Conservation (phyloP, 2,113 vertebrate species). For the Pipra filicauda region DNA sequence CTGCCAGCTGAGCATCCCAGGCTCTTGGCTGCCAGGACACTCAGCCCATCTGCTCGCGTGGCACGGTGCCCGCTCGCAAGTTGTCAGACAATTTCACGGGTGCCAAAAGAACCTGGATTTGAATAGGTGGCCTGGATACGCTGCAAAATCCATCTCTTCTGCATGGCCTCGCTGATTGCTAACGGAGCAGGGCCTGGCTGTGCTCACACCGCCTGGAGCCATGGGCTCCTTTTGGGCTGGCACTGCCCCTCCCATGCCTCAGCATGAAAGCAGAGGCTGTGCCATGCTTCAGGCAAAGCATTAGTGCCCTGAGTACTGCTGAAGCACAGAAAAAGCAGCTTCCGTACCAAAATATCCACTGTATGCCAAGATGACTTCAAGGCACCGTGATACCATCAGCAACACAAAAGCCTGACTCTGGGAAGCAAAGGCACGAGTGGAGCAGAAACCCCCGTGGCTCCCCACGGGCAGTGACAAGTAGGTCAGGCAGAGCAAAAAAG, state of each 20-base stretch:
- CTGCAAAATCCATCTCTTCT: not conserved
- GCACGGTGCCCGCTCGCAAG: constrained; percentile 23
- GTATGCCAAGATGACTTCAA: not conserved
- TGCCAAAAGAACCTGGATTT: constrained; percentile 53
- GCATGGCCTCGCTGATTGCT: not conserved
- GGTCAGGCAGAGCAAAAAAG: not conserved
- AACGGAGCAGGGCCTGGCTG: not conserved
- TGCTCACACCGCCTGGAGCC: fast-evolving
- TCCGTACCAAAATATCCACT: not conserved
- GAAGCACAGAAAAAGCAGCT: not conserved
- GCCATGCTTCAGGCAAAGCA: not conserved
- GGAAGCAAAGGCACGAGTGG: not conserved
- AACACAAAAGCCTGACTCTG: not conserved
- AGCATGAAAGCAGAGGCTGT: fast-evolving
- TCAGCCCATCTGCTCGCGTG: constrained; percentile 58
- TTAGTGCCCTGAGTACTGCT: not conserved
- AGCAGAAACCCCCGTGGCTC: fast-evolving
- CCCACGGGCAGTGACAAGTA: not conserved
- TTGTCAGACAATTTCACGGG: constrained; percentile 55
- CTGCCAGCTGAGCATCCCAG: constrained; percentile 27
- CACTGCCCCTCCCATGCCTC: fast-evolving
- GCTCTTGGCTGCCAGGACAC: constrained; percentile 31
- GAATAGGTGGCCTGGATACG: constrained; percentile 36
- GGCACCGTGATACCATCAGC: not conserved
- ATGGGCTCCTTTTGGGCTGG: fast-evolving